A percentile compares a stretch with the other conserved stretches of the same genome.
Evolutionary conservation across 2,888 invertebrate genomes (phyloP).

Genomic region (Nephrocerus scutellatus): DNA sequence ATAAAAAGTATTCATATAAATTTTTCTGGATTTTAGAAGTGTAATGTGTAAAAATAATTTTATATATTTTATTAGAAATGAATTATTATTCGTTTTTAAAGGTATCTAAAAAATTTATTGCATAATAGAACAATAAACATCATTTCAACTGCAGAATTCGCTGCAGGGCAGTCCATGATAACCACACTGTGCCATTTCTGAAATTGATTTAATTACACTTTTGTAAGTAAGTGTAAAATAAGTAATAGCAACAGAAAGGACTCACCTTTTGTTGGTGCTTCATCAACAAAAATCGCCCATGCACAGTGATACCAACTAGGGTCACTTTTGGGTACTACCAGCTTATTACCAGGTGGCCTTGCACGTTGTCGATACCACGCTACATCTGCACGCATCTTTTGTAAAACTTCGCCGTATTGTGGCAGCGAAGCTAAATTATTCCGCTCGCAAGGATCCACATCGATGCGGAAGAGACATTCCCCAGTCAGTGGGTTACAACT

Average conservation of each 20-base stretch:
- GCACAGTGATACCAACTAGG: conserved; percentile 52
- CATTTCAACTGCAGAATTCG: no score
- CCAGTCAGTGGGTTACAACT: conserved; percentile 35
- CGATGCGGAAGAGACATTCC: conserved; percentile 51
- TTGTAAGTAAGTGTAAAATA: no score
- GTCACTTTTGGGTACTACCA: conserved; percentile 49
- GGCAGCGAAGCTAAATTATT: conserved; percentile 38
- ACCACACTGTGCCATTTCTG: no score
- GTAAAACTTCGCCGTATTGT: conserved; percentile 23
- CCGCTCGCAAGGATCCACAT: conserved; percentile 51
- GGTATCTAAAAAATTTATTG: no score
- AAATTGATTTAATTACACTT: no score
- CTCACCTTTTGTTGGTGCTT: conserved; percentile 16
- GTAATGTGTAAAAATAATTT: no score
- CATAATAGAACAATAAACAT: no score
- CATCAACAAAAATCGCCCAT: conserved; percentile 50
- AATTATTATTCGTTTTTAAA: no score
- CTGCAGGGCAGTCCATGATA: no score
- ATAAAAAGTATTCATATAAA: no score
- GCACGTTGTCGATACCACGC: conserved; percentile 45
- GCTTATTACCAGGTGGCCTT: conserved; percentile 45
- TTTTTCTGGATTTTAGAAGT: no score
- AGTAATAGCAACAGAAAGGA: background rate
- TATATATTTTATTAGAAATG: no score
- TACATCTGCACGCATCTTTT: conserved; percentile 46